Base-by-base conservation (phyloP, 2,113 vertebrate genomes). In the Tautogolabrus adspersus region DNA sequence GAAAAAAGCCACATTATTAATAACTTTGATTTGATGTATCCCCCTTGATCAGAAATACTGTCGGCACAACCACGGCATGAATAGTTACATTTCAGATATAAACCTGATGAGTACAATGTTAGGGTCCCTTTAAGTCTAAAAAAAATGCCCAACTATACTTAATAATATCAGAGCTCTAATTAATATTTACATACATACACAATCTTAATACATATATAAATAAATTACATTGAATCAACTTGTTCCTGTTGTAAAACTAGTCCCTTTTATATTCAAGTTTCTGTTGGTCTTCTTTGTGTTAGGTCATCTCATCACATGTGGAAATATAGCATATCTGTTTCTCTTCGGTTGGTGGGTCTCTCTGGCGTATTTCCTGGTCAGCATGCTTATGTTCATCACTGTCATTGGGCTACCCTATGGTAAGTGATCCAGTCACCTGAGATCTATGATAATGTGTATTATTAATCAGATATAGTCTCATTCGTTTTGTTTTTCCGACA, bases 341-440 rank as follows among this genome's bases (percentile, higher is more conserved):
- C 84, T 96, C 30, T 96, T 97, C 0, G 96, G 96, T 58, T 97
- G 96, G 96, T 97, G 97, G 96, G 85, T 96, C 47, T 93, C 92
- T 12, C 59, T 96, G 42, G 72, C 91, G 16, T 96, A 96, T 3
- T 1, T 95, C 58, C 61, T 96, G 0, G 66, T 96, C 37, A 91
- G 95, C 46, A 34, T 88, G 0, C 0, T 93, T 38, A 97, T 97
- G 96, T 96, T 96, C 38, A 0, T 95, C 87, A 95, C 95, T 0
- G 0, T 97, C 7, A 10, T 94, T 23, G 96, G 95, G 12, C 81
- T 87, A 34, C 93, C 96, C 0, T 94, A 96, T 1, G 96, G 96
- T 97, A 86, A 78, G 95, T 81, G 40, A 72, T 34, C 23, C 65
- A 19, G 8, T 66, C 15, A 59, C 7, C 30, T 61, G 6, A 26